Percentiles rank a stretch among this genome's conserved stretches.
Conservation (phyloP, 92 coral and sea anemone species). For the Phenganax subtilis region DNA sequence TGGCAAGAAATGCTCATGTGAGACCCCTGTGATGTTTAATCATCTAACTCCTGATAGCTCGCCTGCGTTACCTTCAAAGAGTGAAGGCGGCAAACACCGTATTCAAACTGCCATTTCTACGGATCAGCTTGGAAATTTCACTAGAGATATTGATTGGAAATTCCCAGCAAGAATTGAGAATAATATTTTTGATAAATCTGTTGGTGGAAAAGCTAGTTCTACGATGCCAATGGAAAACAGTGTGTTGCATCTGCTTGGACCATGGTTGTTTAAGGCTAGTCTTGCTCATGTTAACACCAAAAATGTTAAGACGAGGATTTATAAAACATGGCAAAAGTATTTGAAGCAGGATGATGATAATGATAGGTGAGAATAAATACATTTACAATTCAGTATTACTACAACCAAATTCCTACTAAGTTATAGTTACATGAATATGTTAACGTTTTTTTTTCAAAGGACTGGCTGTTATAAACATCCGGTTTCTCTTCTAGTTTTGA, state of each 20-base stretch:
- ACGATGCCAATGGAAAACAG: slow-evolving; percentile 82
- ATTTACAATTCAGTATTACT: not conserved
- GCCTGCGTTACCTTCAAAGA: slow-evolving; percentile 48
- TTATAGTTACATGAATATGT: not conserved
- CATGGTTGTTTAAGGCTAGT: slow-evolving; percentile 94
- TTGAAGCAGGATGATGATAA: not conserved
- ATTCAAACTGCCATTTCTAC: slow-evolving; percentile 60
- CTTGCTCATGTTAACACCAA: slow-evolving; percentile 72
- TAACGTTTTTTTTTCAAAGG: not conserved
- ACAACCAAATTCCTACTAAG: not conserved
- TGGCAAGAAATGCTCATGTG: slow-evolving; percentile 57
- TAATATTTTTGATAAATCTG: slow-evolving; percentile 50
- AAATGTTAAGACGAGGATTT: slow-evolving; percentile 58
- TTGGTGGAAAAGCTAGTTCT: slow-evolving; percentile 23
- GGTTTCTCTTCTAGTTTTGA: slow-evolving; percentile 2
- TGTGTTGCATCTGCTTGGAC: slow-evolving; percentile 81
- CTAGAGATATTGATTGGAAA: slow-evolving; percentile 46
- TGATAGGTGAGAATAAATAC: slow-evolving; percentile 20
- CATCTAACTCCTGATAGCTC: slow-evolving; percentile 58
- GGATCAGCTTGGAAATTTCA: slow-evolving; percentile 51
- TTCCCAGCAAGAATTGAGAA: slow-evolving; percentile 28
- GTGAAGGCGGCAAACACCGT: slow-evolving; percentile 60
- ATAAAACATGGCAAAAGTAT: slow-evolving; percentile 57
- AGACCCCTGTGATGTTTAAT: slow-evolving; percentile 81
- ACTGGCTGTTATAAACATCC: not conserved